These are phyloP conservation scores for Dendrolimus houi DNA, from an alignment of 2,888 invertebrate genomes.

Conservation along the genomic window DNA sequence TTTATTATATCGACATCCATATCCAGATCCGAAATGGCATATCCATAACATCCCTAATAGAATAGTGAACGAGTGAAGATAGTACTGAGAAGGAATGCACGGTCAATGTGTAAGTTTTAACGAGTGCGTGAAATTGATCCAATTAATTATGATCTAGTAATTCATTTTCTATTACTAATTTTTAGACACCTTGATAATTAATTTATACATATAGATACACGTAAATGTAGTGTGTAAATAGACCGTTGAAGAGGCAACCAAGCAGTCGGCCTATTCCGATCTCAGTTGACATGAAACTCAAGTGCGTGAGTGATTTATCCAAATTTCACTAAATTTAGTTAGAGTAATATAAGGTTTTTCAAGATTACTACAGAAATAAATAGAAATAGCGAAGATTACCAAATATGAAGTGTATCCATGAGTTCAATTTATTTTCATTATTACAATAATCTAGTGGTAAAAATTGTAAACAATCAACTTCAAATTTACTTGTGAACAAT, in stretches of 20 bases:
- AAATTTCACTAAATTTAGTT: slow-evolving; percentile 1
- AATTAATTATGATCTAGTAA: slow-evolving; percentile 70
- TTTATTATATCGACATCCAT: no score
- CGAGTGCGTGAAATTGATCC: slow-evolving; percentile 72
- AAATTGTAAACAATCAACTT: slow-evolving; percentile 14
- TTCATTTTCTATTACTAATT: slow-evolving; percentile 70
- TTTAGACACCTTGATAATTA: slow-evolving; percentile 55
- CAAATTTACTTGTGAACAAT: slow-evolving; percentile 18
- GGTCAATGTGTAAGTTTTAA: slow-evolving; percentile 74
- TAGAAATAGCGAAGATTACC: not conserved
- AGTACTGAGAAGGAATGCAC: slow-evolving; percentile 65
- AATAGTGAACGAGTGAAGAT: slow-evolving; percentile 61
- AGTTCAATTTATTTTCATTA: slow-evolving; percentile 11
- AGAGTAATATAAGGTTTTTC: slow-evolving; percentile 3
- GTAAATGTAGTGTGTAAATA: slow-evolving; percentile 39
- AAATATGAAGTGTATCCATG: slow-evolving; percentile 23
- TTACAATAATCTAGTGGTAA: slow-evolving; percentile 5
- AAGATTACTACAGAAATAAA: slow-evolving; percentile 3
- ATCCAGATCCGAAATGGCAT: no score
- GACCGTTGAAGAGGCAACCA: slow-evolving; percentile 24
- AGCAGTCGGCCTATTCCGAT: slow-evolving; percentile 1
- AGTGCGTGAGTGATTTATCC: not conserved
- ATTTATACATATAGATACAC: slow-evolving; percentile 61
- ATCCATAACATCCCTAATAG: slow-evolving; percentile 17
- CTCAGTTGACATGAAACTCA: not conserved